Conservation (phyloP, 2,797 vertebrate genomes). For the Kryptolebias ocellatus region DNA sequence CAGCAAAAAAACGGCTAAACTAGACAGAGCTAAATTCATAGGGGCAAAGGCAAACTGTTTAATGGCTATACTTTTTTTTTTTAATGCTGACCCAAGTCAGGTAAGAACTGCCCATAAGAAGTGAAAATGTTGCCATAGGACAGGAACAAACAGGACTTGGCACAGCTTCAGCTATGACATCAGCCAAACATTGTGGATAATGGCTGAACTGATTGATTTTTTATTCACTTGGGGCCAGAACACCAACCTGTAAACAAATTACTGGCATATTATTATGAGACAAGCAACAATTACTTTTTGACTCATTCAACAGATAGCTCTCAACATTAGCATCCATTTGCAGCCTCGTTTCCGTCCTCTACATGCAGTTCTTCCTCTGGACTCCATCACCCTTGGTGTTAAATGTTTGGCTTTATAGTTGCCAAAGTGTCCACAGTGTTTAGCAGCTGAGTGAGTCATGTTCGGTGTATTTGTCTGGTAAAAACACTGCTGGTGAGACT, state of each 20-base stretch:
- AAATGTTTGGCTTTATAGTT: slow-evolving; percentile 2
- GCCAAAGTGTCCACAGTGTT: not conserved
- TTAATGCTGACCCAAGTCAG: slow-evolving; percentile 6
- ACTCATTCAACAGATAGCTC: slow-evolving; percentile 1
- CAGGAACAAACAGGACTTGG: slow-evolving; percentile 7
- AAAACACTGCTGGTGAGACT: slow-evolving; percentile 7
- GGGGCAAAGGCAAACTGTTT: not conserved
- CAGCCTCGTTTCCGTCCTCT: not conserved
- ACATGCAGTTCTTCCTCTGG: not conserved
- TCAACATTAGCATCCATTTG: not conserved
- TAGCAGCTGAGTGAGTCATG: not conserved
- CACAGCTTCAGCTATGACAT: slow-evolving; percentile 12
- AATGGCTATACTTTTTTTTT: not conserved
- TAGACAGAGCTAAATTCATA: too few relatives aligned
- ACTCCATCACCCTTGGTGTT: not conserved
- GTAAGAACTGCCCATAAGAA: not conserved
- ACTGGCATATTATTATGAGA: not conserved
- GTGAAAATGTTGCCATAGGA: slow-evolving; percentile 6
- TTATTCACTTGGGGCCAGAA: not conserved
- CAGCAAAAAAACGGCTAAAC: too few relatives aligned
- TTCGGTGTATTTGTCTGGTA: not conserved
- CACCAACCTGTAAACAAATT: slow-evolving; percentile 12
- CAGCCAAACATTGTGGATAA: slow-evolving; percentile 17
- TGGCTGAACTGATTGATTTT: slow-evolving; percentile 9
- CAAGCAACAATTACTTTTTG: slow-evolving; percentile 4